Percentiles rank a stretch among this genome's conserved stretches.
These are phyloP conservation scores for Pecten maximus DNA, from an alignment of 2,888 invertebrate genomes.

Conservation along the genomic window DNA sequence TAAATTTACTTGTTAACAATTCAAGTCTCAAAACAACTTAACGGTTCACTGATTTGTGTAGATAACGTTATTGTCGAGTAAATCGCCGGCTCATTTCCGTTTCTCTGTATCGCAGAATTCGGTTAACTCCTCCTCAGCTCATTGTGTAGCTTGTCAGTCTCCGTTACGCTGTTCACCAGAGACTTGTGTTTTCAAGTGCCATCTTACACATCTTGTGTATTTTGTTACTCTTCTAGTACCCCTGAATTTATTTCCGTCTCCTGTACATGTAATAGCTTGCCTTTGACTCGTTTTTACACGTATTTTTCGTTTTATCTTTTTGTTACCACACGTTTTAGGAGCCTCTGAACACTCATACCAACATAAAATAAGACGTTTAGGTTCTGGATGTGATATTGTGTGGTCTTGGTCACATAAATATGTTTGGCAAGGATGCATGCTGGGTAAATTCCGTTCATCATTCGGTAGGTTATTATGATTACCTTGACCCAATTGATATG, in stretches of 20 bases:
- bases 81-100: background rate
- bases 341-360: background rate
- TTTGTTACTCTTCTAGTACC: background rate
- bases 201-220: background rate
- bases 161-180: background rate
- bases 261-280: background rate
- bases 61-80: no score
- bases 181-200: background rate
- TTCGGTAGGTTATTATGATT: background rate
- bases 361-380: background rate
- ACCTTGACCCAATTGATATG: background rate
- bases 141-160: background rate
- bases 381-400: background rate
- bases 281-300: constrained; percentile 6
- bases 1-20: no score
- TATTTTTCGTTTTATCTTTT: background rate
- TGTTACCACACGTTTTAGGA: background rate
- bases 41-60: no score
- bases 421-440: background rate
- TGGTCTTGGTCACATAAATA: background rate
- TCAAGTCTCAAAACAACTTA: no score
- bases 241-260: background rate
- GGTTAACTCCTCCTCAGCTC: background rate
- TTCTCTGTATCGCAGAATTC: background rate
- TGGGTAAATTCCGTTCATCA: background rate